phyloP scores from a whole-genome alignment of 2,113 vertebrate species.

The Lipophrys pholis region DNA sequence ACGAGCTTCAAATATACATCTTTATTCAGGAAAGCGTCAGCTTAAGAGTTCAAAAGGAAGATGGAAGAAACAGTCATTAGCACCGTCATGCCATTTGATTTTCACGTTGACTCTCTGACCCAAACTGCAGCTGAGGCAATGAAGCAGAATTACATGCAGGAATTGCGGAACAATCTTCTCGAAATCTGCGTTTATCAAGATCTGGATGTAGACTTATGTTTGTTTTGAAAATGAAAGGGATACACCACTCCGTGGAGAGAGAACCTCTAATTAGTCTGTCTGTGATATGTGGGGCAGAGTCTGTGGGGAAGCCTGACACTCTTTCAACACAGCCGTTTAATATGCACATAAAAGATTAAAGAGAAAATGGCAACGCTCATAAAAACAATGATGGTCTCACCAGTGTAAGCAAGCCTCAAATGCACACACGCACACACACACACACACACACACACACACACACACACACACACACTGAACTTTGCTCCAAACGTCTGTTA shows the following conservation, averaged over 20 bases:
- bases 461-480: background rate
- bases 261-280: slow-evolving; percentile 64
- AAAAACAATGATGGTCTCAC: slow-evolving; percentile 48
- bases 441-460: background rate
- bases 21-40: background rate
- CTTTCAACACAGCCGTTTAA: slow-evolving; percentile 64
- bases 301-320: slow-evolving; percentile 51
- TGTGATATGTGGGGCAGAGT: slow-evolving; percentile 66
- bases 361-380: slow-evolving; percentile 51
- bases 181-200: slow-evolving; percentile 26
- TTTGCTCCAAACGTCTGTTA: background rate
- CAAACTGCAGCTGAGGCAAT: background rate
- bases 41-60: slow-evolving; percentile 8
- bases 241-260: slow-evolving; percentile 36
- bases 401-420: background rate
- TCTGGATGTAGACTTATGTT: slow-evolving; percentile 38
- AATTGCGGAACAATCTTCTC: background rate
- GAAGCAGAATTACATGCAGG: background rate
- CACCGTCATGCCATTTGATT: background rate
- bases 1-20: slow-evolving; percentile 30
- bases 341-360: slow-evolving; percentile 79
- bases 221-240: slow-evolving; percentile 59
- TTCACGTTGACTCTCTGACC: background rate
- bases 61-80: background rate
- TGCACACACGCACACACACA: slow-evolving; percentile 4